Base-by-base conservation (phyloP, 1,140 invertebrate genomes). In the Hesperophylax magnus region DNA sequence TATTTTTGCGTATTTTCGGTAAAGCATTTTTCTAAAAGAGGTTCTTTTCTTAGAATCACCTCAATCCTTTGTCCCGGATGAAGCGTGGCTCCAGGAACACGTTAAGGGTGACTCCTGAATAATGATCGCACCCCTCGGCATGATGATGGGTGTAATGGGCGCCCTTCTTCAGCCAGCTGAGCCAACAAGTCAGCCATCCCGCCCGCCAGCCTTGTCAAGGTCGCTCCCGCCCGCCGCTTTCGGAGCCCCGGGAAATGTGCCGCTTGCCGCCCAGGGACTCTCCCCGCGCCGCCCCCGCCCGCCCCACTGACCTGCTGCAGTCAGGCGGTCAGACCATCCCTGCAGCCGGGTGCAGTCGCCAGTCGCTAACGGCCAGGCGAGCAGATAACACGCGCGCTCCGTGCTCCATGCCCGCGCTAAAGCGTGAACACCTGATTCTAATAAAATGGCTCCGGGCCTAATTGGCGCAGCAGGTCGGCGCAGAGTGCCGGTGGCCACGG, bases 291-390 rank as follows among this genome's bases (percentile, higher is more conserved):
- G 56, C 56, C n/a, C n/a, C 56, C 39, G 39, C 39, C 0, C 11
- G 39, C 39, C 39, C 39, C 39, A 14, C 39, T 47, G 39, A 47
- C 39, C 39, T 47, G 39, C 11, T 47, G 39, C 39, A 47, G 11
- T 8, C 39, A 47, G 56, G n/a, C 56, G 54, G 54, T 11, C n/a
- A 7, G 20, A n/a, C 20, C 3, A 1, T 24, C 61, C 20, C 61
- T 65, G 61, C 61, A 58, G n/a, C 56, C 20, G 56, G 56, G 61
- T 31, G 20, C 61, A 65, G 61, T 15, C 61, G 61, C 61, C 24
- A 47, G 39, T 47, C 39, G n/a, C 56, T 20, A n/a, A 58, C 56
- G n/a, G 22, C 56, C n/a, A 22, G 11, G n/a, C 56, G 56, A 20
- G 56, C 56, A 22, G 56, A 18, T 22, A 22, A 7, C 56, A 20